Percentiles rank a stretch among this genome's conserved stretches.
phyloP scores from a whole-genome alignment of 2,888 invertebrate species.

The Portevinia maculata region DNA sequence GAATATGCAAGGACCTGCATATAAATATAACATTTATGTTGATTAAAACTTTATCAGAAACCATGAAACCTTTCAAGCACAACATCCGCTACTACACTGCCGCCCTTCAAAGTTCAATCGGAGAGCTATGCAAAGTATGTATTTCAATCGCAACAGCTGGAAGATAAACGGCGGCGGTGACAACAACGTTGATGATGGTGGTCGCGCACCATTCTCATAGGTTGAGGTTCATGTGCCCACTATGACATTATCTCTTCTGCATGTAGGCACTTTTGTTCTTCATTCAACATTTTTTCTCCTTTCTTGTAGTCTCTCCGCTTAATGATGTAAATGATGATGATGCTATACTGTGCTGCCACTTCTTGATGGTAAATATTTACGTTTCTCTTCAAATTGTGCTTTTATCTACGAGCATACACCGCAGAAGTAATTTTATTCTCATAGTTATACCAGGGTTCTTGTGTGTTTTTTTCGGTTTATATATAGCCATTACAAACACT shows the following conservation, averaged over 20 bases:
- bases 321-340: slow-evolving; percentile 67
- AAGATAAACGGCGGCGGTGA: slow-evolving; percentile 54
- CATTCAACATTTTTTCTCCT: slow-evolving; percentile 48
- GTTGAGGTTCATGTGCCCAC: slow-evolving; percentile 44
- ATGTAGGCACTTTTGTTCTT: slow-evolving; percentile 70
- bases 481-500: slow-evolving; percentile 5
- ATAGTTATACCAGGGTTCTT: slow-evolving; percentile 8
- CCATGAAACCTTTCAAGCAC: slow-evolving; percentile 38
- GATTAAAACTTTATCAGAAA: slow-evolving; percentile 57
- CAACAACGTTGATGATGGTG: slow-evolving; percentile 9
- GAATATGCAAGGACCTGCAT: no score
- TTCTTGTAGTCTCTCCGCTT: slow-evolving; percentile 6
- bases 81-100: not conserved
- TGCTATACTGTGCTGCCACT: slow-evolving; percentile 49
- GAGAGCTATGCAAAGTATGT: slow-evolving; percentile 69
- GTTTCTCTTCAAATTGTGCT: slow-evolving; percentile 71
- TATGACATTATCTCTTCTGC: slow-evolving; percentile 54
- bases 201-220: slow-evolving; percentile 14
- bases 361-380: slow-evolving; percentile 75
- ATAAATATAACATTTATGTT: no score
- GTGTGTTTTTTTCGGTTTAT: not conserved
- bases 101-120: slow-evolving; percentile 21
- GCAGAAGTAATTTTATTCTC: slow-evolving; percentile 55
- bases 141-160: slow-evolving; percentile 64
- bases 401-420: slow-evolving; percentile 65